These are phyloP conservation scores for Tragelaphus scriptus DNA, from an alignment of 2,113 vertebrate species.

Conservation along the genomic window DNA sequence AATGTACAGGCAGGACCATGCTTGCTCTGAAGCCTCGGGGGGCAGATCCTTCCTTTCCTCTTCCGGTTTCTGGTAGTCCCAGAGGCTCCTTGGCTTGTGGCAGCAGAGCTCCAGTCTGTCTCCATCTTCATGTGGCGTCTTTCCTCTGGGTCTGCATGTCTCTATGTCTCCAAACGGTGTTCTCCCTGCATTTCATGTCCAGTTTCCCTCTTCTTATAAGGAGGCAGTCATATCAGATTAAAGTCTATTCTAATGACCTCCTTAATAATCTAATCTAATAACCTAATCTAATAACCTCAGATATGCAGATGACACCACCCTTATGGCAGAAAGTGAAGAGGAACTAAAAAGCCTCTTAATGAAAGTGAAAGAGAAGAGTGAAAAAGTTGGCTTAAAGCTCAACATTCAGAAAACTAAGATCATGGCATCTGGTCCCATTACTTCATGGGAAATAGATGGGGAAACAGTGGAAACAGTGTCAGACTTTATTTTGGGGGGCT, in stretches of 20 bases:
- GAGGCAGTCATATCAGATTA: background rate
- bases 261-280: no score
- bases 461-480: no score
- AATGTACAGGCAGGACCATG: background rate
- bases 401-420: no score
- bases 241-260: background rate
- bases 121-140: background rate
- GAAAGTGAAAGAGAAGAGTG: no score
- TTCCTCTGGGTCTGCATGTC: background rate
- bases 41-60: background rate
- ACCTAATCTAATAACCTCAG: no score
- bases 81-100: background rate
- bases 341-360: no score
- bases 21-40: background rate
- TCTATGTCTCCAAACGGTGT: background rate
- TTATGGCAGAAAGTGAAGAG: no score
- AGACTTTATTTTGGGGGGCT: no score
- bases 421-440: no score
- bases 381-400: no score
- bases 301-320: no score
- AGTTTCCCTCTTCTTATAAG: background rate
- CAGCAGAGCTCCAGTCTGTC: background rate
- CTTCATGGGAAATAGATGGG: no score
- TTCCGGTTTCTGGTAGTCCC: background rate
- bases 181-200: background rate